Evolutionary conservation across 2,113 vertebrate genomes (phyloP).

Genomic region (Ia io): DNA sequence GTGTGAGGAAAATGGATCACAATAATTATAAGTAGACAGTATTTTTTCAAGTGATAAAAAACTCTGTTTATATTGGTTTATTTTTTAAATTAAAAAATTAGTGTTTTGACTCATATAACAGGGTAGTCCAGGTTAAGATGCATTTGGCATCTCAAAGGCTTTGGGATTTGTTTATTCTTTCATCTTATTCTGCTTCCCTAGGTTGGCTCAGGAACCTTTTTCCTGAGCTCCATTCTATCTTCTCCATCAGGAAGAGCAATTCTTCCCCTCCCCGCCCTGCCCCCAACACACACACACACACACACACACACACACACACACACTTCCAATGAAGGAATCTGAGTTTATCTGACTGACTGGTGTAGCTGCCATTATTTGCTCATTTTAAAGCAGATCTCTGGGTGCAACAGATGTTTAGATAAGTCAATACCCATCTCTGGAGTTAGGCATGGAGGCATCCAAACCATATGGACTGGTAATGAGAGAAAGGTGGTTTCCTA

Average conservation of each 20-base stretch:
- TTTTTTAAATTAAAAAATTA: background rate
- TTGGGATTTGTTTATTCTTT: background rate
- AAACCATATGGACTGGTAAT: background rate
- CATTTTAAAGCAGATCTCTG: background rate
- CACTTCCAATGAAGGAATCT: background rate
- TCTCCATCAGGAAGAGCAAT: background rate
- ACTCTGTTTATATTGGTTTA: background rate
- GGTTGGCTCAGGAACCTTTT: background rate
- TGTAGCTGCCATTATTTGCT: background rate
- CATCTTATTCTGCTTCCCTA: background rate
- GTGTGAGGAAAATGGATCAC: background rate
- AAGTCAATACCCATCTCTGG: background rate
- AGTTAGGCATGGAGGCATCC: background rate
- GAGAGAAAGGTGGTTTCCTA: background rate
- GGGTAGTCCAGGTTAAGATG: background rate
- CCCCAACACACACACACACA: no score
- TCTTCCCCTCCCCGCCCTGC: background rate
- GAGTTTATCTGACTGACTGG: background rate
- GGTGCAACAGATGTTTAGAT: background rate
- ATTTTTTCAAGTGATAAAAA: background rate
- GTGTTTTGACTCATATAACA: background rate
- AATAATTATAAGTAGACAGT: background rate
- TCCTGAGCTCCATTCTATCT: background rate
- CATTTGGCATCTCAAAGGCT: background rate
- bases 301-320: no score